Percentiles rank a stretch among this genome's conserved stretches.
Conservation (phyloP, 1,140 invertebrate genomes). For the Vanessa atalanta region DNA sequence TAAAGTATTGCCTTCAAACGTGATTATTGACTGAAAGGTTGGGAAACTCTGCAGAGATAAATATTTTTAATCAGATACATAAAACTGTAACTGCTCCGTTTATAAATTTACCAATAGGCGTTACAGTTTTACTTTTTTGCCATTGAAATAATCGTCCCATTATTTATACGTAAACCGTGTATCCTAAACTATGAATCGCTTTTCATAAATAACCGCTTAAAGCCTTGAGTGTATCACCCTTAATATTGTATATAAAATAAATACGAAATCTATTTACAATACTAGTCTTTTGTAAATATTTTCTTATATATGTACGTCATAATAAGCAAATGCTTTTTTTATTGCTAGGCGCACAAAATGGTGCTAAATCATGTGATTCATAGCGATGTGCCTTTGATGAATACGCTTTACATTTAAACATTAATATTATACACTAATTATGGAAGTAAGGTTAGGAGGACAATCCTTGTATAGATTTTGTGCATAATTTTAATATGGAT, state of each 20-base stretch:
- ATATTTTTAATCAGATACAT: too few species aligned
- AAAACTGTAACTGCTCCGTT: too few species aligned
- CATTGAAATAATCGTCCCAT: too few species aligned
- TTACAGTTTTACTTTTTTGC: too few species aligned
- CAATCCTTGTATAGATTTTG: too few species aligned
- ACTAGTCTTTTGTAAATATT: conserved; percentile 44
- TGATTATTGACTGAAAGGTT: too few species aligned
- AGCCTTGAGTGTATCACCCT: conserved; percentile 64
- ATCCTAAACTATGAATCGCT: not conserved
- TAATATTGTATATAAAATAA: conserved; percentile 38
- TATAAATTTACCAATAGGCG: too few species aligned
- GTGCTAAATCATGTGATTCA: conserved; percentile 33
- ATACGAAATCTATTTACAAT: conserved; percentile 31
- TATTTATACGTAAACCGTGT: not conserved
- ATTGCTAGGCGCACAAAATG: conserved; percentile 22
- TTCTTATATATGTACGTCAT: conserved; percentile 28
- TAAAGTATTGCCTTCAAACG: too few species aligned
- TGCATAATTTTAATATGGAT: too few species aligned
- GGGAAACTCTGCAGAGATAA: too few species aligned
- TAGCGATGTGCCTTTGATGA: conserved; percentile 24
- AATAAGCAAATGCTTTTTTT: conserved; percentile 29
- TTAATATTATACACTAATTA: not conserved
- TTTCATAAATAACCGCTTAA: conserved; percentile 46
- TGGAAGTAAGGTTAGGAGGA: not conserved
- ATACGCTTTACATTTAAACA: conserved; percentile 24